Conservation (phyloP, 2,888 invertebrate genomes). For the Micropterix aruncella region DNA sequence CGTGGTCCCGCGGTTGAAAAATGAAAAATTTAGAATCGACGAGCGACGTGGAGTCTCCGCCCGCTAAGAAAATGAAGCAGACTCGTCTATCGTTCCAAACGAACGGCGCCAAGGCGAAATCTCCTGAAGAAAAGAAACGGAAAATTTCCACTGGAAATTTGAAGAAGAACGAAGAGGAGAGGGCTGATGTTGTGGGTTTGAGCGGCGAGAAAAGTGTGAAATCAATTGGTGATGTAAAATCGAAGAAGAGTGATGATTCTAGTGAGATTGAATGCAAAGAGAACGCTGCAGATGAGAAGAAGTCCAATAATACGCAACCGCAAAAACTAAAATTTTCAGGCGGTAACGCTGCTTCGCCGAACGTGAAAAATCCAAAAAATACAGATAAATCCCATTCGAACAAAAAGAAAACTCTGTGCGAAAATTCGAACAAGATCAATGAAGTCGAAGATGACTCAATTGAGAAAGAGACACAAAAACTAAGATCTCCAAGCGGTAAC, state of each 20-base stretch:
- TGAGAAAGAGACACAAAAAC: too few species aligned
- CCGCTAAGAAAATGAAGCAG: constrained; percentile 44
- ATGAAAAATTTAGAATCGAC: background rate
- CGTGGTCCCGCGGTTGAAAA: too few species aligned
- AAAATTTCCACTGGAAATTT: background rate
- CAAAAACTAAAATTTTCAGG: too few species aligned
- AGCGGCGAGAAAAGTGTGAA: background rate
- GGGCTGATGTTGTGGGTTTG: background rate
- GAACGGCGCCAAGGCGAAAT: constrained; percentile 6
- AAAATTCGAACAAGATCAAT: too few species aligned
- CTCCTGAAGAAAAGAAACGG: background rate
- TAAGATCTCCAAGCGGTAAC: too few species aligned
- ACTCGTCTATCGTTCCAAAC: constrained; percentile 46
- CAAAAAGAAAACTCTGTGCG: too few species aligned
- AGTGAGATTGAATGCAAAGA: background rate
- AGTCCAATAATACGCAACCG: too few species aligned
- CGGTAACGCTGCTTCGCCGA: too few species aligned
- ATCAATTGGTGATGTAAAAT: background rate
- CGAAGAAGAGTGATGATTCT: background rate
- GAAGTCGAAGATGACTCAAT: too few species aligned
- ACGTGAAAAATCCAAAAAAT: too few species aligned
- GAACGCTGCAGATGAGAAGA: too few species aligned
- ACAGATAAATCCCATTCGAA: too few species aligned
- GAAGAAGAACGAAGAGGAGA: background rate
- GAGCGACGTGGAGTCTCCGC: constrained; percentile 17